Evolutionary conservation across 2,797 vertebrate genomes (phyloP).

Genomic region (Synanceia verrucosa): DNA sequence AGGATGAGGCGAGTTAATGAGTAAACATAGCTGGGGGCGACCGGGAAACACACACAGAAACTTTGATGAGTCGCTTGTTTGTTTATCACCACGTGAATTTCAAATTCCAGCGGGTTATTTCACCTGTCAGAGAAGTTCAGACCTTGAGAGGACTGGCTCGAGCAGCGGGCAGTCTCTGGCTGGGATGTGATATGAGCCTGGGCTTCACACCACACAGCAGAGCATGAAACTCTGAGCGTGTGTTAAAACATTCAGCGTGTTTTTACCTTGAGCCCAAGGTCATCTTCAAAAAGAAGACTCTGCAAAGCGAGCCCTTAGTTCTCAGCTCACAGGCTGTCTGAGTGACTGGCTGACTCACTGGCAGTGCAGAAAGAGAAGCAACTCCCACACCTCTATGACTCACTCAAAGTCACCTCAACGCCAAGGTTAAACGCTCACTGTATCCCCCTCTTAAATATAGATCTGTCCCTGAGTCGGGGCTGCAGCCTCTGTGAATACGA

Average conservation of each 20-base stretch:
- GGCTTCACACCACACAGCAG: constrained; percentile 33
- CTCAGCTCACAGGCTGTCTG: constrained; percentile 42
- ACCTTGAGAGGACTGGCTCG: constrained; percentile 30
- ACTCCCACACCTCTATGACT: constrained; percentile 58
- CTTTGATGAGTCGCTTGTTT: constrained; percentile 63
- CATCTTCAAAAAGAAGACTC: constrained; percentile 57
- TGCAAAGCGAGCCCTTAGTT: constrained; percentile 51
- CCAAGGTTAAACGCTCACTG: constrained; percentile 67
- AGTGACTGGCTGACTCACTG: constrained; percentile 40
- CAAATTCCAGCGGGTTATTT: not conserved
- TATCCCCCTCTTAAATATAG: constrained; percentile 63
- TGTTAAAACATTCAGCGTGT: constrained; percentile 62
- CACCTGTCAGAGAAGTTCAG: constrained; percentile 39
- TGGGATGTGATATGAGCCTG: constrained; percentile 42
- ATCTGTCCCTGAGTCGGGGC: constrained; percentile 52
- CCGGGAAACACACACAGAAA: constrained; percentile 11
- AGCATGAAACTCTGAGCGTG: constrained; percentile 57
- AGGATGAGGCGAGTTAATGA: constrained; percentile 68
- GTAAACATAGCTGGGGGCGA: constrained; percentile 71
- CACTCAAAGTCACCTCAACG: constrained; percentile 64
- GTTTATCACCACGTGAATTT: constrained; percentile 41
- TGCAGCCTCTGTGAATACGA: constrained; percentile 38
- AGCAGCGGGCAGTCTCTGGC: constrained; percentile 37
- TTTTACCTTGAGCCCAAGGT: constrained; percentile 69
- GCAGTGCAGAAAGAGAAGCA: constrained; percentile 38